Conservation (phyloP, 1,140 invertebrate genomes). For the Cotesia typhae region DNA sequence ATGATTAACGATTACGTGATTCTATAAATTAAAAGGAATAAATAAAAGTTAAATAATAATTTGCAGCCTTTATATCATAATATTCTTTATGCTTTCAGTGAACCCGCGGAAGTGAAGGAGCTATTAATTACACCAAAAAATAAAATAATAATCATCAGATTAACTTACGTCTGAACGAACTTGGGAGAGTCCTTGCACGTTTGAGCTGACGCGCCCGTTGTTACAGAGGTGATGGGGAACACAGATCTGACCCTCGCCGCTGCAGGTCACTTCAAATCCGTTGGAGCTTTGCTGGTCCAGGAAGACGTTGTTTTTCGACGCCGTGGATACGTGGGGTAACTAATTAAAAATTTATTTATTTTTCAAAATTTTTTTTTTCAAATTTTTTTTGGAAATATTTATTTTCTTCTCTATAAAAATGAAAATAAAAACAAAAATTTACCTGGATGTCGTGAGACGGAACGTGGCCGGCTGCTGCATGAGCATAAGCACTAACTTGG, state of each 20-base stretch:
- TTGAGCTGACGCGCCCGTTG: conserved; percentile 67
- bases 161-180: conserved; percentile 59
- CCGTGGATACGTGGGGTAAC: background rate
- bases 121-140: background rate
- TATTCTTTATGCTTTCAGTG: background rate
- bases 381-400: too few relatives aligned
- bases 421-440: background rate
- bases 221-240: conserved; percentile 67
- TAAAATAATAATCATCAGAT: conserved; percentile 21
- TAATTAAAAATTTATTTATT: conserved; percentile 11
- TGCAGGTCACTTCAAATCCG: conserved; percentile 55
- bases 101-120: background rate
- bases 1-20: conserved; percentile 6
- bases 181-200: conserved; percentile 62
- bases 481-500: too few relatives aligned
- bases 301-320: conserved; percentile 23
- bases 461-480: too few relatives aligned
- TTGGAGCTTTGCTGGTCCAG: conserved; percentile 8
- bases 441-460: background rate
- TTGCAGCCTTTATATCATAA: background rate
- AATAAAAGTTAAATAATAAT: conserved; percentile 13
- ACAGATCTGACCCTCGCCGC: conserved; percentile 67
- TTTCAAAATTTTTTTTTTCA: background rate
- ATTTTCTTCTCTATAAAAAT: too few relatives aligned
- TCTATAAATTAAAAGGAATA: background rate